Evolutionary conservation across 2,888 invertebrate species (phyloP).

Genomic region (Hedya salicella): DNA sequence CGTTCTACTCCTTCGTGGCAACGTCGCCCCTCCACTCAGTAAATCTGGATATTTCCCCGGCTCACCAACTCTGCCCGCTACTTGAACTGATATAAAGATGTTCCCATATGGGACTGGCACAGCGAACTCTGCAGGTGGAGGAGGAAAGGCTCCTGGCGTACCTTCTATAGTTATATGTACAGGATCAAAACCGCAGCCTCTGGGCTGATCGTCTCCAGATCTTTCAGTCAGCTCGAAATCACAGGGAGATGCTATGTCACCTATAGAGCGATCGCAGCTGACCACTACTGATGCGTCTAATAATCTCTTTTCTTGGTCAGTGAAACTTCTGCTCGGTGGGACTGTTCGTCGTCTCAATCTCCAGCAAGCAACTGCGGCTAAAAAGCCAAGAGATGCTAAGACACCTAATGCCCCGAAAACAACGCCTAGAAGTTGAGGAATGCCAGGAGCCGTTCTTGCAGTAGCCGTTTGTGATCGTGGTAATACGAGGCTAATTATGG

Average conservation of each 20-base stretch:
- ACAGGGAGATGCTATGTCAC: constrained; percentile 86
- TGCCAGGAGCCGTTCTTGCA: constrained; percentile 89
- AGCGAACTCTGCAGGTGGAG: constrained; percentile 84
- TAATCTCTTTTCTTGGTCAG: constrained; percentile 94
- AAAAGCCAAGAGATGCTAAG: constrained; percentile 87
- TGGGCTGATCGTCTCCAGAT: constrained; percentile 74
- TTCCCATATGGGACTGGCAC: constrained; percentile 87
- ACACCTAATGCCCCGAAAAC: constrained; percentile 90
- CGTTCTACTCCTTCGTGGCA: constrained; percentile 79
- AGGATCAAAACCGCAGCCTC: constrained; percentile 83
- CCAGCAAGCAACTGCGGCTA: constrained; percentile 81
- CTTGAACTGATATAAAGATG: constrained; percentile 94
- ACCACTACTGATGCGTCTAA: constrained; percentile 89
- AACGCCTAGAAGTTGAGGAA: constrained; percentile 89
- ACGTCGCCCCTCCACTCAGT: constrained; percentile 80
- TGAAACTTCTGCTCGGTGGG: constrained; percentile 88
- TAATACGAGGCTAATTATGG: constrained; percentile 85
- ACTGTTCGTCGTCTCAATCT: constrained; percentile 90
- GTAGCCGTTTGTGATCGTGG: constrained; percentile 89
- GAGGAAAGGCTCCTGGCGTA: constrained; percentile 78
- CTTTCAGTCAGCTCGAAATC: constrained; percentile 80
- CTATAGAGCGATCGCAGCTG: constrained; percentile 88
- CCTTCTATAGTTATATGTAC: constrained; percentile 87
- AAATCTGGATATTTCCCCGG: constrained; percentile 90
- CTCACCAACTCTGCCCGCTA: constrained; percentile 80